phyloP scores from a whole-genome alignment of 2,797 vertebrate species.

The Gouania willdenowi region DNA sequence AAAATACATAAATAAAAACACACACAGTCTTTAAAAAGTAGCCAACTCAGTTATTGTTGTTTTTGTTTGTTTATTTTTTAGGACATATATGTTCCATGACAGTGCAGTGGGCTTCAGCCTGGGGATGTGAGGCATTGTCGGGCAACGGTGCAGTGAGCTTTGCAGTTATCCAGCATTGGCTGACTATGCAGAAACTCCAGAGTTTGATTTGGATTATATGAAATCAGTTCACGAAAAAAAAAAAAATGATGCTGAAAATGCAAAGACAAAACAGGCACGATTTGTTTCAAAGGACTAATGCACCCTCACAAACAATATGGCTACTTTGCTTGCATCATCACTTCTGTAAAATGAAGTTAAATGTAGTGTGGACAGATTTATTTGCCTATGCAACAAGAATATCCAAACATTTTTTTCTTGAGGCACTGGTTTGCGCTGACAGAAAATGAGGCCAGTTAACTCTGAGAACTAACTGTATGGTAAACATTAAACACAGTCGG shows the following conservation, averaged over 20 bases:
- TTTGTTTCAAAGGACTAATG: conserved; percentile 28
- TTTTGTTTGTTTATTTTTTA: neutral
- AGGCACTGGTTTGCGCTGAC: conserved; percentile 12
- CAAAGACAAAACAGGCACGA: neutral
- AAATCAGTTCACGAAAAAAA: conserved; percentile 1
- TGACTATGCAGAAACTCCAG: conserved; percentile 3
- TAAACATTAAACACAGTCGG: neutral
- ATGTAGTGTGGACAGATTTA: conserved; percentile 35
- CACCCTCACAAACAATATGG: conserved; percentile 18
- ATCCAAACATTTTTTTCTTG: conserved; percentile 23
- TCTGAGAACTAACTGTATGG: neutral
- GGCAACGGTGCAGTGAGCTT: neutral
- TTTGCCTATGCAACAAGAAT: conserved; percentile 18
- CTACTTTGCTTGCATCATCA: conserved; percentile 35
- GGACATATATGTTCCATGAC: no score
- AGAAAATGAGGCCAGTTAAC: neutral
- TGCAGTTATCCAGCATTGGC: neutral
- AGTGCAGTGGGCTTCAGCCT: neutral
- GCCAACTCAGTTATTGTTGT: neutral
- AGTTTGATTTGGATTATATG: neutral
- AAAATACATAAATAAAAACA: neutral
- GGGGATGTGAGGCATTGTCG: neutral
- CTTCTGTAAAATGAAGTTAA: conserved; percentile 37
- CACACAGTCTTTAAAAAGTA: conserved; percentile 2
- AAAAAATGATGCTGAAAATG: neutral